Conservation (phyloP, 2,113 vertebrate genomes). For the Periophthalmodon schlosseri region DNA sequence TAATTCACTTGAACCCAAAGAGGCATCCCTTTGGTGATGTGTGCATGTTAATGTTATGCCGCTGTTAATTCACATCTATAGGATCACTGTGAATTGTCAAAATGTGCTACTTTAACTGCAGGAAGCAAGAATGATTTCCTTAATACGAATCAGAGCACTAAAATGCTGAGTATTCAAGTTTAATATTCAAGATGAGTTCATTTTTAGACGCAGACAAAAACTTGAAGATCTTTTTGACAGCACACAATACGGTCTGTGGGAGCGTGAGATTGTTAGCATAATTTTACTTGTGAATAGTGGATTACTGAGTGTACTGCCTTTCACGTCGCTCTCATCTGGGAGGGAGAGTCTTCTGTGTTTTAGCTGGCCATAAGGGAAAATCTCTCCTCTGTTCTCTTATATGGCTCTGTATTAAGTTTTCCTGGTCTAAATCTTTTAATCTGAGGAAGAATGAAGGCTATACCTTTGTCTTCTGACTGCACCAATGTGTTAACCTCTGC, state of each 20-base stretch:
- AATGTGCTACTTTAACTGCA: too few relatives aligned
- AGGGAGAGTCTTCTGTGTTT: constrained; percentile 52
- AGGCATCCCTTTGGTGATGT: too few relatives aligned
- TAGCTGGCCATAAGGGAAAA: constrained; percentile 50
- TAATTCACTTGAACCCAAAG: too few relatives aligned
- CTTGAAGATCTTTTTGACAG: too few relatives aligned
- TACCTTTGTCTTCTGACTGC: constrained; percentile 55
- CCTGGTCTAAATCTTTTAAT: constrained; percentile 67
- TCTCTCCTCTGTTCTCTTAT: constrained; percentile 30
- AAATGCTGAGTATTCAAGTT: too few relatives aligned
- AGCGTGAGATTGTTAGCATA: neutral
- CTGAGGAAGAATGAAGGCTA: constrained; percentile 59
- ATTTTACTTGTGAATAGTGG: neutral
- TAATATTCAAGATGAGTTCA: too few relatives aligned
- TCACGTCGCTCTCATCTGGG: constrained; percentile 18
- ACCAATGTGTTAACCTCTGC: constrained; percentile 31
- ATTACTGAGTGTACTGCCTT: constrained; percentile 10
- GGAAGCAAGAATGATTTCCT: neutral
- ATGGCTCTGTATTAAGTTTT: constrained; percentile 51
- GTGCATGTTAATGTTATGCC: too few relatives aligned
- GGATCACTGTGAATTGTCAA: too few relatives aligned
- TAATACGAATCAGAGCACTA: neutral
- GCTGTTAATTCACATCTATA: too few relatives aligned
- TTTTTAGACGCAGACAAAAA: too few relatives aligned
- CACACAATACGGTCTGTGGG: neutral